Conservation (phyloP, 1,140 invertebrate genomes). For the Hycleus phaleratus region DNA sequence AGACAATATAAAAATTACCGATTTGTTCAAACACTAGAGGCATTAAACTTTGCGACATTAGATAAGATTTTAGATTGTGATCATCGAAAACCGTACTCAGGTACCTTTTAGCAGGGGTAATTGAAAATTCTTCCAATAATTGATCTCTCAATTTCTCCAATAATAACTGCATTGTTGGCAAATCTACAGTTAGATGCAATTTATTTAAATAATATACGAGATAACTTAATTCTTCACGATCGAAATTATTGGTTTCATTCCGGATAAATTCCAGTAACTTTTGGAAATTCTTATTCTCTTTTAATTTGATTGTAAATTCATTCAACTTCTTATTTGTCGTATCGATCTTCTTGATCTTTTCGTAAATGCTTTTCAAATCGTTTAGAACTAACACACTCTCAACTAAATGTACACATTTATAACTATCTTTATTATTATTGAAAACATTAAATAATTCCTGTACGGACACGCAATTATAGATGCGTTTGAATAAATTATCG, state of each 20-base stretch:
- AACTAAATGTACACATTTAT: slow-evolving; percentile 23
- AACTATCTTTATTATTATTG: slow-evolving; percentile 18
- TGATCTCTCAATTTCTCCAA: slow-evolving; percentile 19
- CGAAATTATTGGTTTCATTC: slow-evolving; percentile 19
- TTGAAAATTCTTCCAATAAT: slow-evolving; percentile 17
- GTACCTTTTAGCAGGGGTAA: slow-evolving; percentile 20
- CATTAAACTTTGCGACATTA: slow-evolving; percentile 23
- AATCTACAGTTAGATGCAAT: slow-evolving; percentile 23
- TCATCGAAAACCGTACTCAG: slow-evolving; percentile 24
- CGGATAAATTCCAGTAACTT: slow-evolving; percentile 21
- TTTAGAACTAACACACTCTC: slow-evolving; percentile 31
- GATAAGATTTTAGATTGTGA: slow-evolving; percentile 24
- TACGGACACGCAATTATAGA: slow-evolving; percentile 28
- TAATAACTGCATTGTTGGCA: slow-evolving; percentile 21
- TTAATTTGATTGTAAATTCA: slow-evolving; percentile 21
- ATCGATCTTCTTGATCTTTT: slow-evolving; percentile 17
- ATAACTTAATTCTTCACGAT: slow-evolving; percentile 27
- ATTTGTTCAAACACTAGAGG: slow-evolving; percentile 27
- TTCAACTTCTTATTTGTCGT: slow-evolving; percentile 5
- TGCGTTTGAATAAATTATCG: slow-evolving; percentile 21
- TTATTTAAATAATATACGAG: slow-evolving; percentile 31
- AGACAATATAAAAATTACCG: slow-evolving; percentile 17
- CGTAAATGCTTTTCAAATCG: slow-evolving; percentile 32
- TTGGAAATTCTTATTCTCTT: slow-evolving; percentile 22
- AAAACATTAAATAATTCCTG: slow-evolving; percentile 30